Base-by-base conservation (phyloP, 2,113 vertebrate genomes). In the Pleuronectes platessa region DNA sequence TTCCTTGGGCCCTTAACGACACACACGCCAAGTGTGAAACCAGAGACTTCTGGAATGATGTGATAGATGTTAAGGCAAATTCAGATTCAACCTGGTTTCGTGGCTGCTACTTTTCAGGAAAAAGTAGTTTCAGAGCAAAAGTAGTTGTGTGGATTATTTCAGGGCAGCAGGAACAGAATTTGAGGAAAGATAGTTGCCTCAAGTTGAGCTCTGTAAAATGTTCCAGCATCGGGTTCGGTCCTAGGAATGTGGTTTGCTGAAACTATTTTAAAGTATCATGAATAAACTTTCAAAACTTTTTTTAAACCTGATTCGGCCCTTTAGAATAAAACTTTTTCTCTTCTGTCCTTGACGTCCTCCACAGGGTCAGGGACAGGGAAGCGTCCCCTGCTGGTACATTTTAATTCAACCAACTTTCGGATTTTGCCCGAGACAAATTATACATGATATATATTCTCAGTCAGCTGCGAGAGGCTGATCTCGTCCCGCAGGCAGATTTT, bases 401-500 rank as follows among this genome's bases (percentile, higher is more conserved):
- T 51, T 58, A 4, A 23, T 56, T 59, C 23, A 71, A 23, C 60
- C 61, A 45, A 18, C 31, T 73, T 49, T 53, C 3, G 35, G 59
- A 76, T 64, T 85, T 55, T 24, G 54, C 21, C 31, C 1, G 6
- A 31, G 6, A 31, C 31, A 27, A 53, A 77, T 79, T 60, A 53
- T 0, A 55, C n/a, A 55, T 1, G 9, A 21, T 24, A 24, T 14
- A 27, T 4, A 13, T 61, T 78, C 82, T 78, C 74, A 81, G 31
- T 31, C 31, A 7, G 31, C 31, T 31, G 31, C 18, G 1, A 81
- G 70, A 8, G 61, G 37, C 60, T 65, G 72, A 89, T 89, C 66
- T 61, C 11, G 2, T 76, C 70, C 49, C 59, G 42, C 3, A 76
- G 61, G 59, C 64, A 75, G 68, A 72, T 73, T 81, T 83, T 49